A percentile compares a stretch with the other conserved stretches of the same genome.
Evolutionary conservation across 1,140 invertebrate species (phyloP).

Genomic region (Caerostris extrusa): DNA sequence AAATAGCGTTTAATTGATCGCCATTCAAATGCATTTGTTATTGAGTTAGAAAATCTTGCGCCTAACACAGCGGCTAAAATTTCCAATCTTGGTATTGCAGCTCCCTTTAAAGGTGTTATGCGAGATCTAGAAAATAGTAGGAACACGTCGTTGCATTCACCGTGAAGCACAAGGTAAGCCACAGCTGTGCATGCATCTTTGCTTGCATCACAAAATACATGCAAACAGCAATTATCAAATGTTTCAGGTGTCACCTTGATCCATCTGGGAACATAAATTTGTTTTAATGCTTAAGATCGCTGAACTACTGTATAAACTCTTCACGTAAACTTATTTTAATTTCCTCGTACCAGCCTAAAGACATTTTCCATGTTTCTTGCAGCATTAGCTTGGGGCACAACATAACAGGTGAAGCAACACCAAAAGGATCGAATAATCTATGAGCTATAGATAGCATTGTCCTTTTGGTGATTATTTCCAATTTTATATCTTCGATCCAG

Average conservation of each 20-base stretch:
- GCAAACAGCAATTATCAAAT: slow-evolving; percentile 31
- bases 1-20: too few species aligned
- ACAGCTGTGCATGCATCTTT: not conserved
- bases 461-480: too few species aligned
- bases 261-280: not conserved
- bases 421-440: slow-evolving; percentile 30
- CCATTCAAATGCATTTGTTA: too few species aligned
- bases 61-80: not conserved
- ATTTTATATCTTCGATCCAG: not conserved
- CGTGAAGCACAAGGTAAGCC: not conserved
- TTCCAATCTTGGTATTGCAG: not conserved
- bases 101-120: slow-evolving; percentile 52
- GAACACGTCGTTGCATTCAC: not conserved
- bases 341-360: slow-evolving; percentile 42
- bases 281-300: not conserved
- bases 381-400: slow-evolving; percentile 53
- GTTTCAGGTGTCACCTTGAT: not conserved
- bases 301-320: slow-evolving; percentile 66
- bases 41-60: not conserved
- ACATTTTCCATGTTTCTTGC: slow-evolving; percentile 10
- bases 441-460: not conserved
- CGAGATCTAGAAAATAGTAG: slow-evolving; percentile 47
- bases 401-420: slow-evolving; percentile 22
- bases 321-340: not conserved
- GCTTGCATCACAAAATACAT: slow-evolving; percentile 55